Evolutionary conservation across 2,113 vertebrate species (phyloP).

Genomic region (Fregata magnificens): DNA sequence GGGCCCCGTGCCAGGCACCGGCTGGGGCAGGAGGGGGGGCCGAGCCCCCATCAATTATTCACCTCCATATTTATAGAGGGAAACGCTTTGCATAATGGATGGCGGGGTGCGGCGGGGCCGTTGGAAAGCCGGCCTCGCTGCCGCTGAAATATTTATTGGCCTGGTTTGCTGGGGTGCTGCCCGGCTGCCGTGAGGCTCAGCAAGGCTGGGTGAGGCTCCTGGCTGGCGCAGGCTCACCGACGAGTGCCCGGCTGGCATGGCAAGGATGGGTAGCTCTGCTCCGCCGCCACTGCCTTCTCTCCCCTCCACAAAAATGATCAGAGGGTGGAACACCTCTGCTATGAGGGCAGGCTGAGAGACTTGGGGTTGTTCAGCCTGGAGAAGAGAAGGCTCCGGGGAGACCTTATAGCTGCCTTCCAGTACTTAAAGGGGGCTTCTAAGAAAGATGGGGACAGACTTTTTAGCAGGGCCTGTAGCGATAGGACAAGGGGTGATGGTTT

Average conservation of each 20-base stretch:
- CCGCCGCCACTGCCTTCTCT: not conserved
- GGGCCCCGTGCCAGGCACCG: accelerated
- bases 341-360: not conserved
- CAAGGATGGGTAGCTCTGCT: accelerated
- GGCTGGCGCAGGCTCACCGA: accelerated
- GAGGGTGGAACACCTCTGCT: not conserved
- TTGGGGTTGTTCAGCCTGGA: not conserved
- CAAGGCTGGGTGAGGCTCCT: accelerated
- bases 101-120: accelerated
- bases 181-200: accelerated
- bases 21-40: not conserved
- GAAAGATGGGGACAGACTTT: not conserved
- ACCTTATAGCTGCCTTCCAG: accelerated
- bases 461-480: not conserved
- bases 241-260: accelerated
- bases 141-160: constrained; percentile 11
- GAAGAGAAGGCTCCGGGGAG: not conserved
- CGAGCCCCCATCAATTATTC: constrained; percentile 36
- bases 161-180: not conserved
- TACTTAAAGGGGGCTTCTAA: not conserved
- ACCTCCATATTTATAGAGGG: constrained; percentile 16
- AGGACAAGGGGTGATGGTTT: not conserved
- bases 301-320: accelerated
- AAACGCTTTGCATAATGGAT: constrained; percentile 9
- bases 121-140: not conserved